Evolutionary conservation across 2,113 vertebrate species (phyloP).

Genomic region (Leptosomus discolor): DNA sequence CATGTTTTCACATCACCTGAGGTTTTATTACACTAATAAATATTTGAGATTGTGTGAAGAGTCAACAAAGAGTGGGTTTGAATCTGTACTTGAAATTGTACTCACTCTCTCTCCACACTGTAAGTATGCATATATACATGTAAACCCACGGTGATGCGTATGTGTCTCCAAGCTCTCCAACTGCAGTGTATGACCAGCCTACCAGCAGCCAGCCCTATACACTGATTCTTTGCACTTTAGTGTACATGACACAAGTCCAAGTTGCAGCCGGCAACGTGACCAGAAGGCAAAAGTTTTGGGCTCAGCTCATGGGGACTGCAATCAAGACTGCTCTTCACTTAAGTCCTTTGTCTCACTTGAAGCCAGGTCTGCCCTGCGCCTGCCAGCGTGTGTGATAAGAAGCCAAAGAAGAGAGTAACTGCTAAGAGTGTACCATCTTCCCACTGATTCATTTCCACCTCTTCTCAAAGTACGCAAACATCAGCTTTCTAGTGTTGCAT

Average conservation of each 20-base stretch:
- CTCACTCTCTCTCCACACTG: neutral
- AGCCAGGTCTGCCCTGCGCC: neutral
- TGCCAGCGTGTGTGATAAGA: neutral
- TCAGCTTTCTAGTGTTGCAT: neutral
- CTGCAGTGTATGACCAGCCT: rapidly evolving
- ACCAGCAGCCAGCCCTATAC: neutral
- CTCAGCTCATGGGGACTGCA: neutral
- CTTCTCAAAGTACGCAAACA: neutral
- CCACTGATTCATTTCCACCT: neutral
- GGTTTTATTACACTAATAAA: neutral
- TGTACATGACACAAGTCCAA: neutral
- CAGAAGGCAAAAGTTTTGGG: neutral
- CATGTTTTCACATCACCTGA: neutral
- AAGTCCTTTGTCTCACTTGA: neutral
- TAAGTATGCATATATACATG: rapidly evolving
- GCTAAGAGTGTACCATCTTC: neutral
- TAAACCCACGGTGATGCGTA: neutral
- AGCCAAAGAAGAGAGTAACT: neutral
- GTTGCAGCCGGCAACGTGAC: rapidly evolving
- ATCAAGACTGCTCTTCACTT: neutral
- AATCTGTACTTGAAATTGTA: neutral
- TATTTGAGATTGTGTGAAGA: neutral
- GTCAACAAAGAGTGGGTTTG: neutral
- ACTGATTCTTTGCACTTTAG: neutral
- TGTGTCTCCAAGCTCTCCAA: neutral